Percentiles rank a stretch among this genome's conserved stretches.
These are phyloP conservation scores for Halictus rubicundus DNA, from an alignment of 1,140 invertebrate species.

Conservation along the genomic window DNA sequence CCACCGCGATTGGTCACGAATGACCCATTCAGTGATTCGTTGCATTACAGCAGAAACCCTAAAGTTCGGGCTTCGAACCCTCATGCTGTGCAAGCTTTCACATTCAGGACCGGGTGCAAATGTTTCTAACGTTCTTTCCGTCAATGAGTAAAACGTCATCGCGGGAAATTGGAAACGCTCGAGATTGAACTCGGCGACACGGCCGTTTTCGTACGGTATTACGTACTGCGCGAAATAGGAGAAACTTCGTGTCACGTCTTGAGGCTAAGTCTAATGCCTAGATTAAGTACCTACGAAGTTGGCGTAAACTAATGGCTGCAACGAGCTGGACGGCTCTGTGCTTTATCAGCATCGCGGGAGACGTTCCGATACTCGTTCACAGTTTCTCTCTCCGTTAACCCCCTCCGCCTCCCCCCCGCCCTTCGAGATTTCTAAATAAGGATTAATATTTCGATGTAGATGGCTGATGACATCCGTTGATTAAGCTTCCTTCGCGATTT, in stretches of 20 bases:
- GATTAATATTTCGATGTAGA: constrained; percentile 25
- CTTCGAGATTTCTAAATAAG: constrained; percentile 20
- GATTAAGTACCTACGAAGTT: constrained; percentile 62
- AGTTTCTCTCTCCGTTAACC: constrained; percentile 11
- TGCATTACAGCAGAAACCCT: no score
- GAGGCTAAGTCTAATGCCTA: constrained; percentile 69
- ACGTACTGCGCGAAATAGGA: constrained; percentile 37
- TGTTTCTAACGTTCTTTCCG: neutral
- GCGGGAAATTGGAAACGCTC: neutral
- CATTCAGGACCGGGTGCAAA: no score
- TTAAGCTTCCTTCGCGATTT: neutral
- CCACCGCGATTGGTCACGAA: no score
- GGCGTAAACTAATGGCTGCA: constrained; percentile 42
- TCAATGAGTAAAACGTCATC: neutral
- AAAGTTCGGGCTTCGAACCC: no score
- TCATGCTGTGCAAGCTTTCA: no score
- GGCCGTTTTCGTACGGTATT: constrained; percentile 9
- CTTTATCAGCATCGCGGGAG: constrained; percentile 47
- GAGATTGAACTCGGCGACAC: neutral
- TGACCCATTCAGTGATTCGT: no score
- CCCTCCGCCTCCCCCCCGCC: no score
- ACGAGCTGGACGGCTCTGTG: constrained; percentile 38
- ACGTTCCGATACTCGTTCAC: constrained; percentile 40
- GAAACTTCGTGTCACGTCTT: constrained; percentile 54
- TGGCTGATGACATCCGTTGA: neutral